Evolutionary conservation across 1,140 invertebrate genomes (phyloP).

Genomic region (Lerema accius): DNA sequence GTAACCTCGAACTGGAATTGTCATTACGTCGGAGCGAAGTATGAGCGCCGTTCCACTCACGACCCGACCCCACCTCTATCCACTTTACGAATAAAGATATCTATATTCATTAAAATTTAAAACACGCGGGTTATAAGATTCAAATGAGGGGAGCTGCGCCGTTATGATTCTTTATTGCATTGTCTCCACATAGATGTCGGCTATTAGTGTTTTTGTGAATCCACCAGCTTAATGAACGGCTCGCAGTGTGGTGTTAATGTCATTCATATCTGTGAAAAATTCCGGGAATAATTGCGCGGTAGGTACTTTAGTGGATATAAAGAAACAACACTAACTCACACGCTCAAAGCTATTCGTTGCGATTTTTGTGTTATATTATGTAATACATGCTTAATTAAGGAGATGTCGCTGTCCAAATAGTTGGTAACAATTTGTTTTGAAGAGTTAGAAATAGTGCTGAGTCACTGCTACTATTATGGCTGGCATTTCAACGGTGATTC

Average conservation of each 20-base stretch:
- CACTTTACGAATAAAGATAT: constrained; percentile 57
- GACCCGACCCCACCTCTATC: constrained; percentile 6
- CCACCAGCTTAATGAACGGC: constrained; percentile 15
- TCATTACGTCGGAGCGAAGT: no score
- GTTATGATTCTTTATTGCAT: constrained; percentile 28
- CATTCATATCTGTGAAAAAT: constrained; percentile 29
- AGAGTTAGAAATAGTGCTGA: no score
- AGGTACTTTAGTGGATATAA: no score
- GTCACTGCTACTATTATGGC: no score
- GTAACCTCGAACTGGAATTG: no score
- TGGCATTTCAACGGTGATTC: no score
- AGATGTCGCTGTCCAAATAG: no score
- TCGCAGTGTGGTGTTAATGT: constrained; percentile 19
- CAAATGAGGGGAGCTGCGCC: constrained; percentile 47
- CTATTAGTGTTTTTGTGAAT: constrained; percentile 30
- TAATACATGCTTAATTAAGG: no score
- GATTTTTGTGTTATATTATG: no score
- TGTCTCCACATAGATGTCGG: constrained; percentile 22
- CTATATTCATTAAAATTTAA: constrained; percentile 73
- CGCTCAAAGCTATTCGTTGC: no score
- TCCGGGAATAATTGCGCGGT: not conserved
- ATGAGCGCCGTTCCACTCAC: not conserved
- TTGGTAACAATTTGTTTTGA: no score
- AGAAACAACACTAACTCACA: no score
- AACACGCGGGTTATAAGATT: constrained; percentile 62